Percentiles rank a stretch among this genome's conserved stretches.
Evolutionary conservation across 1,140 invertebrate species (phyloP).

Genomic region (Schlechtendalia chinensis): DNA sequence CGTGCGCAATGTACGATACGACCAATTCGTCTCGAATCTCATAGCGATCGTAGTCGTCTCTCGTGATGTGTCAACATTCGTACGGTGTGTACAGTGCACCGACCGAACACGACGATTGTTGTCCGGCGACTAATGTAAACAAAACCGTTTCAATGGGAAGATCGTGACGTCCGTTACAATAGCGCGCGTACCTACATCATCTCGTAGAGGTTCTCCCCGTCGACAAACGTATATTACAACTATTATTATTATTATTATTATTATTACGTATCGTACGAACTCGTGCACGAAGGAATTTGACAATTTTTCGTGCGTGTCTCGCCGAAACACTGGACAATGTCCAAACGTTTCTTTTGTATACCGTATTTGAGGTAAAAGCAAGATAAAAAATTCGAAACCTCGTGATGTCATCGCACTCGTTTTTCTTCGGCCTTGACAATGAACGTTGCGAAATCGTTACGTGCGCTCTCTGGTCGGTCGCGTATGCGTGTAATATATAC

Average conservation of each 20-base stretch:
- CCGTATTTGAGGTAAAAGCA: background rate
- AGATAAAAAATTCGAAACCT: background rate
- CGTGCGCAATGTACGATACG: too few relatives aligned
- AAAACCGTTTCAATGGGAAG: background rate
- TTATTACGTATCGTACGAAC: too few relatives aligned
- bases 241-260: background rate
- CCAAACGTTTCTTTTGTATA: slow-evolving; percentile 7
- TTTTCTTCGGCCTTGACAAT: slow-evolving; percentile 46
- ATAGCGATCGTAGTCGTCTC: too few relatives aligned
- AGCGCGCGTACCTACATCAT: background rate
- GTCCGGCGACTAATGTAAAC: slow-evolving; percentile 10
- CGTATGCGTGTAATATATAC: too few relatives aligned
- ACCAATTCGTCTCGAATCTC: too few relatives aligned
- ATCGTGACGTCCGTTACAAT: slow-evolving; percentile 13
- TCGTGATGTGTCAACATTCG: too few relatives aligned
- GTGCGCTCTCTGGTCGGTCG: background rate
- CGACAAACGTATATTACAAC: too few relatives aligned
- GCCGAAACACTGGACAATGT: slow-evolving; percentile 2
- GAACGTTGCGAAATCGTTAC: slow-evolving; percentile 33
- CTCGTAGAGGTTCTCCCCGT: background rate
- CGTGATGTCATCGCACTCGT: background rate
- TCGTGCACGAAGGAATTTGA: background rate
- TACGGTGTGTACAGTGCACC: too few relatives aligned
- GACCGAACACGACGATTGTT: background rate
- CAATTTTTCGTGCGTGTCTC: background rate